Conservation (phyloP, 2,113 vertebrate genomes). For the Heterotis niloticus region DNA sequence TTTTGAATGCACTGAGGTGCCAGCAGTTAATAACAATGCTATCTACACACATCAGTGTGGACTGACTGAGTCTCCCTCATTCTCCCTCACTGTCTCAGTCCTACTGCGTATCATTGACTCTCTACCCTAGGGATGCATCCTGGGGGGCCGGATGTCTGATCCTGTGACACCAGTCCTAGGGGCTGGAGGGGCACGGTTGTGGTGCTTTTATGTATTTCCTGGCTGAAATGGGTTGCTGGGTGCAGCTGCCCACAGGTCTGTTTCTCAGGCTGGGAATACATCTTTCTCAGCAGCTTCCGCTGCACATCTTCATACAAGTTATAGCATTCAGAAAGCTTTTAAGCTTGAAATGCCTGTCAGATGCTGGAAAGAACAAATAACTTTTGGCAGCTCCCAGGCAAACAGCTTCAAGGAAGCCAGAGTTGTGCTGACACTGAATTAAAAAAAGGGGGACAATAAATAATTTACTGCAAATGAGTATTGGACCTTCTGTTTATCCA, state of each 20-base stretch:
- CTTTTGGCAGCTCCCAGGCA: constrained; percentile 22
- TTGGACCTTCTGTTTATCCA: constrained; percentile 55
- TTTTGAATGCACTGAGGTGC: not conserved
- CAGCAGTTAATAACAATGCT: not conserved
- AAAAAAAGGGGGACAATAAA: constrained; percentile 45
- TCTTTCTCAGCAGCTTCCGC: constrained; percentile 1
- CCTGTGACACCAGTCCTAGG: not conserved
- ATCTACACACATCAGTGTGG: not conserved
- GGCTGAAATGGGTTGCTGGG: not conserved
- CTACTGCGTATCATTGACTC: not conserved
- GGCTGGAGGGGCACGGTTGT: not conserved
- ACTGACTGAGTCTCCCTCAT: not conserved
- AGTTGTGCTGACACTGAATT: constrained; percentile 41
- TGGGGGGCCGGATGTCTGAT: not conserved
- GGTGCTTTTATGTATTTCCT: not conserved
- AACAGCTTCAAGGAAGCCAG: constrained; percentile 15
- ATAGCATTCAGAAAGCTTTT: constrained; percentile 9
- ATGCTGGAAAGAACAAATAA: constrained; percentile 5
- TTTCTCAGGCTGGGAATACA: not conserved
- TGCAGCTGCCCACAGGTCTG: not conserved
- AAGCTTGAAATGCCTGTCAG: not conserved
- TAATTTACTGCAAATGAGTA: constrained; percentile 53
- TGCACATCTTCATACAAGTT: not conserved
- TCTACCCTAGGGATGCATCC: not conserved
- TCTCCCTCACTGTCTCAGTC: not conserved